These are phyloP conservation scores for Ophraella communa DNA, from an alignment of 2,888 invertebrate genomes.

Conservation along the genomic window DNA sequence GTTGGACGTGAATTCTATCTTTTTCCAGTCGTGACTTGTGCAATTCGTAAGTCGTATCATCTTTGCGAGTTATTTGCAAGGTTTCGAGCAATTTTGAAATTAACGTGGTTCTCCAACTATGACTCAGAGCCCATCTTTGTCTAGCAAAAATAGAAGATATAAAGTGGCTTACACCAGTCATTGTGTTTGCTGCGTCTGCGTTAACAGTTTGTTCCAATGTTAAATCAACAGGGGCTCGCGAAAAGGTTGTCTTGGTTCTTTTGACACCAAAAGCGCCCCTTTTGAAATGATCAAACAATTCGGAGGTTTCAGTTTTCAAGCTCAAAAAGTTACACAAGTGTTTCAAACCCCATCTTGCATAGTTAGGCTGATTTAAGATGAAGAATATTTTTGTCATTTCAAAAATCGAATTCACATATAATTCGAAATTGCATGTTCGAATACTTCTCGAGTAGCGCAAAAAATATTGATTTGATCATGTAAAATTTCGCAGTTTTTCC, in stretches of 20 bases:
- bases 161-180: constrained; percentile 4
- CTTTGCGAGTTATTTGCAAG: constrained; percentile 22
- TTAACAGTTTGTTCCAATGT: constrained; percentile 26
- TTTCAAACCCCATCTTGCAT: no score
- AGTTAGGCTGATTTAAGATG: no score
- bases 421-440: no score
- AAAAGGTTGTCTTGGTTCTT: constrained; percentile 24
- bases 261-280: constrained; percentile 27
- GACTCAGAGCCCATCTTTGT: constrained; percentile 44
- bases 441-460: no score
- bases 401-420: no score
- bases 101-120: constrained; percentile 30
- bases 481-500: no score
- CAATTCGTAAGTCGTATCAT: constrained; percentile 34
- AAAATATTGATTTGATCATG: no score
- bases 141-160: constrained; percentile 30
- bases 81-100: constrained; percentile 35
- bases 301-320: no score
- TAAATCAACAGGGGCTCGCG: constrained; percentile 10
- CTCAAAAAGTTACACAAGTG: no score
- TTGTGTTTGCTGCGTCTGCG: constrained; percentile 22
- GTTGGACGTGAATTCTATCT: neutral
- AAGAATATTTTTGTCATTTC: no score
- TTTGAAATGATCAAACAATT: no score
- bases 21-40: constrained; percentile 4